A percentile compares a stretch with the other conserved stretches of the same genome.
Conservation (phyloP, 2,113 vertebrate species). For the Solea solea region DNA sequence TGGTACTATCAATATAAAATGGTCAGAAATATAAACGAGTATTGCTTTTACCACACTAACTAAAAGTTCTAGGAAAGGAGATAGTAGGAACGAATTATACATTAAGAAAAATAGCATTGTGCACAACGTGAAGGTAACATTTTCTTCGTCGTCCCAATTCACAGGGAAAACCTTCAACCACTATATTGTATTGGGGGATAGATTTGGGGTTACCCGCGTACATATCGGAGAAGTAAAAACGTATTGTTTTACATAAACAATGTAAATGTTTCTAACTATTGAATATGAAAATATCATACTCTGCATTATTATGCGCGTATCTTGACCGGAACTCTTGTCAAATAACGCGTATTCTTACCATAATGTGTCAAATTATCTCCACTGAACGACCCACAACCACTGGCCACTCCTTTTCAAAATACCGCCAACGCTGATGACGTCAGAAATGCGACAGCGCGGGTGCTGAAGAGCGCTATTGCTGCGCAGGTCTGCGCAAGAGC, state of each 20-base stretch:
- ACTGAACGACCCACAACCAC: not conserved
- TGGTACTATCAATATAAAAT: too few species aligned
- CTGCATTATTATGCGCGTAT: fast-evolving
- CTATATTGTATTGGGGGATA: too few species aligned
- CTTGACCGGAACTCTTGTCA: fast-evolving
- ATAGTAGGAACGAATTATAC: too few species aligned
- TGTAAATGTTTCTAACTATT: not conserved
- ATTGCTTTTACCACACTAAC: too few species aligned
- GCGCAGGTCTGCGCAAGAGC: constrained; percentile 45
- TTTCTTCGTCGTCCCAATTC: too few species aligned
- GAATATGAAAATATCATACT: fast-evolving
- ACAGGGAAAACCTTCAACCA: too few species aligned
- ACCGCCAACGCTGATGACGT: constrained; percentile 73
- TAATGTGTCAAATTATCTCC: constrained; percentile 7
- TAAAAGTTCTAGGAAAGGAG: too few species aligned
- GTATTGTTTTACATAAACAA: not conserved
- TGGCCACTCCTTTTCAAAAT: constrained; percentile 59
- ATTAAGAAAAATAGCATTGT: too few species aligned
- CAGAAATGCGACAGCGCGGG: not conserved
- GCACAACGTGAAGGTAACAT: too few species aligned
- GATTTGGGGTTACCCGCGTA: too few species aligned
- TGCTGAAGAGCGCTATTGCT: constrained; percentile 21
- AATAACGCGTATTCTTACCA: constrained; percentile 46
- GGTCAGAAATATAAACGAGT: too few species aligned
- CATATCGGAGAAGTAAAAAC: not conserved